Base-by-base conservation (phyloP, 2,113 vertebrate genomes). In the Gopherus evgoodei region DNA sequence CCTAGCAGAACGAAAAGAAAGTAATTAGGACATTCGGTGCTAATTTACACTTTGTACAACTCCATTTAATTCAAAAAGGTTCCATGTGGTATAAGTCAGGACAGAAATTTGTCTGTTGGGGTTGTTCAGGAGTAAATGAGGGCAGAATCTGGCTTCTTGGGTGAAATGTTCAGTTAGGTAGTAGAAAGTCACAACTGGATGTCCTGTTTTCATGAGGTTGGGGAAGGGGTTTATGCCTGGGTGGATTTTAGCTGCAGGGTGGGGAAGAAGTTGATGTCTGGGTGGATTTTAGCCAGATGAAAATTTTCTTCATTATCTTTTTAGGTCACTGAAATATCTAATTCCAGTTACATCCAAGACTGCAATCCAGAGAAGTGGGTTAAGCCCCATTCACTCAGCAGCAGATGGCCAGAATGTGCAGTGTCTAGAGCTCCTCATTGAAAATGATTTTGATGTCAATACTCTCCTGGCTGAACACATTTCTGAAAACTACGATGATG, bases 351-450 rank as follows among this genome's bases (percentile, higher is more conserved):
- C 99, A 82, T 98, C 97, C 82, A 98, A 96, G 97, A 97, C 96
- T 81, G 98, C 99, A 86, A 98, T 99, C 53, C 97, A 92, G 94
- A 98, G 97, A 95, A 98, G 98, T 27, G 99, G 98, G 11, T 98
- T 98, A 90, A 99, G 98, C 29, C 98, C 99, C 8, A 65, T 99
- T 88, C 99, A 99, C 91, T 99, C 98, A 6, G 98, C 99, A 13
- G 98, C 98, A 12, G 99, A 99, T 11, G 98, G 98, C 27, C 98
- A 99, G 49, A 99, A 98, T 5, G 90, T 91, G 0, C 98, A 98
- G 90, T 99, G 99, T 84, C 95, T 99, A 13, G 95, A 98, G 86
- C 98, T 99, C 24, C 98, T 99, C 31, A 97, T 99, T 90, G 98
- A 98, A 91, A 98, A 90, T 21, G 98, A 96, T 57, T 99, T 99